A percentile compares a stretch with the other conserved stretches of the same genome.
phyloP scores from a whole-genome alignment of 2,113 vertebrate species.

The Desmodus rotundus region DNA sequence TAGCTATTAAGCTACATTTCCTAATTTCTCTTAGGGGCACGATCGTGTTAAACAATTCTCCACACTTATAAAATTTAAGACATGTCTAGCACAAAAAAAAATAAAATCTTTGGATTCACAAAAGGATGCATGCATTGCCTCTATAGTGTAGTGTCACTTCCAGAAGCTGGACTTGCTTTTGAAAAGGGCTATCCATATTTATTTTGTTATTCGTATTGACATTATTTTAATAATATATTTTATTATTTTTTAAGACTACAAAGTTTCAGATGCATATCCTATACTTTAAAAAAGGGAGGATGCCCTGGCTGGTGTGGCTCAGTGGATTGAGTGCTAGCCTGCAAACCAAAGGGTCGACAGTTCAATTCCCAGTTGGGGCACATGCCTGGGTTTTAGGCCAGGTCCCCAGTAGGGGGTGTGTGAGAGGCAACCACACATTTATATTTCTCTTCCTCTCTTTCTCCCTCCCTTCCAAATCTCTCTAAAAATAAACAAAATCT shows the following conservation, averaged over 20 bases:
- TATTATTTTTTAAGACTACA: neutral
- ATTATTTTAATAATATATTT: neutral
- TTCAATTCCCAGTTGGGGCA: too few species aligned
- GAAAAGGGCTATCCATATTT: neutral
- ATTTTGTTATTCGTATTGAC: neutral
- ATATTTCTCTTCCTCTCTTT: too few species aligned
- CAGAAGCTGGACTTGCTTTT: neutral
- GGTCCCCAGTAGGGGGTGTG: too few species aligned
- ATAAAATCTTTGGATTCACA: neutral
- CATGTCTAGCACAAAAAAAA: neutral
- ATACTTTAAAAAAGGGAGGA: neutral
- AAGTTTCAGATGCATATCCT: neutral
- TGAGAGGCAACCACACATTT: too few species aligned
- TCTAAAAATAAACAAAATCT: too few species aligned
- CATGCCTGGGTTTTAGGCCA: too few species aligned
- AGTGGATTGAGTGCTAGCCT: too few species aligned
- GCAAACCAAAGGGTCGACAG: too few species aligned
- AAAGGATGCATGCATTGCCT: neutral
- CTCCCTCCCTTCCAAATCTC: too few species aligned
- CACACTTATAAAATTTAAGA: neutral
- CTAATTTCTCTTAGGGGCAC: neutral
- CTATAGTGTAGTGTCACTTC: neutral
- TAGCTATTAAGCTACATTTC: neutral
- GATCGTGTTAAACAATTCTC: neutral
- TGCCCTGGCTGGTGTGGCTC: too few species aligned